A percentile compares a stretch with the other conserved stretches of the same genome.
Evolutionary conservation across 2,888 invertebrate species (phyloP).

Genomic region (Melinaea menophilus): DNA sequence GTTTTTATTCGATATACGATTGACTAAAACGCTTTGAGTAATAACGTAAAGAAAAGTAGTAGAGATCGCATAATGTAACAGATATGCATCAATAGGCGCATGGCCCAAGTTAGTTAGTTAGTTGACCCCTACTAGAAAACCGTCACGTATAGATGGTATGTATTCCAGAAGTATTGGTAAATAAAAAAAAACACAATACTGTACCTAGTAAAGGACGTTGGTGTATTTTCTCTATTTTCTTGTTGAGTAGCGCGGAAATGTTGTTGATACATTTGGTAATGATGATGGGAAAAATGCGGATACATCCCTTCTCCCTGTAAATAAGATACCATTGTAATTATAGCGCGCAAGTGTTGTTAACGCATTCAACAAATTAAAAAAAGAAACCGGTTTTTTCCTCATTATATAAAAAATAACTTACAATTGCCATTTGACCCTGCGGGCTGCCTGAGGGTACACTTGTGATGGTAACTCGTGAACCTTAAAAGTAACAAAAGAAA

Average conservation of each 20-base stretch:
- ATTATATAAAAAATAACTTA: conserved; percentile 64
- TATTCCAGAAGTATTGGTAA: not conserved
- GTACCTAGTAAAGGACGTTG: conserved; percentile 65
- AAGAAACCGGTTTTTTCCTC: too few relatives aligned
- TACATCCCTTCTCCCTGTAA: conserved; percentile 73
- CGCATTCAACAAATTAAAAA: too few relatives aligned
- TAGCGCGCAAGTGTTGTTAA: too few relatives aligned
- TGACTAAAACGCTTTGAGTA: too few relatives aligned
- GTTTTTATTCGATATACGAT: too few relatives aligned
- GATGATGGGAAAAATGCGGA: conserved; percentile 73
- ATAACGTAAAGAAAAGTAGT: too few relatives aligned
- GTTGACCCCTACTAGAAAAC: too few relatives aligned
- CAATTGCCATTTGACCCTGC: conserved; percentile 80
- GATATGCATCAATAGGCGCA: too few relatives aligned
- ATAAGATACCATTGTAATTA: conserved; percentile 21
- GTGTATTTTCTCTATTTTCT: conserved; percentile 57
- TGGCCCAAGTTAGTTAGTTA: too few relatives aligned
- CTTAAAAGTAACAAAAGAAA: conserved; percentile 52
- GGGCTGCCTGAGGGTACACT: conserved; percentile 80
- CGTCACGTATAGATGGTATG: too few relatives aligned
- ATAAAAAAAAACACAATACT: conserved; percentile 10
- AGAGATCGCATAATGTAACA: too few relatives aligned
- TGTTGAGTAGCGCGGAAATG: conserved; percentile 73
- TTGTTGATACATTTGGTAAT: conserved; percentile 74
- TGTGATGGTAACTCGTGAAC: conserved; percentile 72